Evolutionary conservation across 2,888 invertebrate species (phyloP).

Genomic region (Eudemis profundana): DNA sequence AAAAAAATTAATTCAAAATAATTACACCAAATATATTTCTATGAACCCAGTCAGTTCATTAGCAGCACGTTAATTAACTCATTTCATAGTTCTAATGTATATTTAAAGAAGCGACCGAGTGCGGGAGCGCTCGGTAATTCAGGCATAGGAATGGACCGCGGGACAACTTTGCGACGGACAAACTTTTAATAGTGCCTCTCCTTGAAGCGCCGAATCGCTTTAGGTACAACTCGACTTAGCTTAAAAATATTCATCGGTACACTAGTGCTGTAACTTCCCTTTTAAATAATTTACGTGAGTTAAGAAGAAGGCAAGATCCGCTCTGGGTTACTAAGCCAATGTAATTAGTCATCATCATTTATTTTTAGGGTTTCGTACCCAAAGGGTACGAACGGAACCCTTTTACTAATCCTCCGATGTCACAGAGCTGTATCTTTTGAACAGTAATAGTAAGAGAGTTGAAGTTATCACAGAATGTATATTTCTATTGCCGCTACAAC

Average conservation of each 20-base stretch:
- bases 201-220: slow-evolving; percentile 56
- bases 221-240: slow-evolving; percentile 50
- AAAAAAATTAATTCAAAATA: not conserved
- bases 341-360: no score
- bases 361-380: no score
- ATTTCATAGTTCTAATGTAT: slow-evolving; percentile 40
- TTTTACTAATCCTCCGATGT: no score
- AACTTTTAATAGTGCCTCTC: slow-evolving; percentile 66
- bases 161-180: slow-evolving; percentile 42
- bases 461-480: no score
- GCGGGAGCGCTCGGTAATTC: slow-evolving; percentile 56
- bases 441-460: no score
- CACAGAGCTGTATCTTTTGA: no score
- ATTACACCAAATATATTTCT: not conserved
- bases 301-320: no score
- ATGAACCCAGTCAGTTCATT: slow-evolving; percentile 4
- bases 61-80: slow-evolving; percentile 26
- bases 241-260: slow-evolving; percentile 39
- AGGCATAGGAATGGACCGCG: slow-evolving; percentile 61
- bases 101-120: slow-evolving; percentile 40
- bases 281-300: not conserved
- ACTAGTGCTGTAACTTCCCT: not conserved
- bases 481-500: no score
- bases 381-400: no score
- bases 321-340: no score